Conservation (phyloP, 2,797 vertebrate genomes). For the Ceryle rudis region DNA sequence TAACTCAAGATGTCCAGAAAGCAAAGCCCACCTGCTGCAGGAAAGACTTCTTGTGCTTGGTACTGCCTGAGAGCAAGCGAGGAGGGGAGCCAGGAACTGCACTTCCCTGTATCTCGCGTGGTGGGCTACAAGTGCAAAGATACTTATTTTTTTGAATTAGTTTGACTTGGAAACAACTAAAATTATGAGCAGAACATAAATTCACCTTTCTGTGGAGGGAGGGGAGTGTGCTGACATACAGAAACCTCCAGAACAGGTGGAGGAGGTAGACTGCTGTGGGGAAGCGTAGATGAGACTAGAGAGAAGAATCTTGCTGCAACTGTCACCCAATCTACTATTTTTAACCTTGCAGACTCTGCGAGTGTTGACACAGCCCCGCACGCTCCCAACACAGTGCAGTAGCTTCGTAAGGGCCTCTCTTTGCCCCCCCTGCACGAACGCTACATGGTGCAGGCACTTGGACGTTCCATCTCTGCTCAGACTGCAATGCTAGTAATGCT, state of each 20-base stretch:
- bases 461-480: background rate
- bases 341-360: background rate
- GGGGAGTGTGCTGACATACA: background rate
- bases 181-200: background rate
- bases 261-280: background rate
- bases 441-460: background rate
- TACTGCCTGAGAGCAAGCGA: background rate
- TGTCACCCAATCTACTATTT: background rate
- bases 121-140: background rate
- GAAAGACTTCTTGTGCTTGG: background rate
- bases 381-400: background rate
- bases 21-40: background rate
- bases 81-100: background rate
- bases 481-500: background rate
- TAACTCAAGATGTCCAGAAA: conserved; percentile 5
- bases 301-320: background rate
- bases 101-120: background rate
- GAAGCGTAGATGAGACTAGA: background rate
- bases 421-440: fast-evolving
- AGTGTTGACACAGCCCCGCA: background rate
- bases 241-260: background rate
- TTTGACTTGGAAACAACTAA: background rate
- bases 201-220: background rate
- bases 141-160: background rate
- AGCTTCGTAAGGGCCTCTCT: fast-evolving